Percentiles rank a stretch among this genome's conserved stretches.
These are phyloP conservation scores for Acipenser oxyrinchus DNA, from an alignment of 2,797 vertebrate species.

Conservation along the genomic window DNA sequence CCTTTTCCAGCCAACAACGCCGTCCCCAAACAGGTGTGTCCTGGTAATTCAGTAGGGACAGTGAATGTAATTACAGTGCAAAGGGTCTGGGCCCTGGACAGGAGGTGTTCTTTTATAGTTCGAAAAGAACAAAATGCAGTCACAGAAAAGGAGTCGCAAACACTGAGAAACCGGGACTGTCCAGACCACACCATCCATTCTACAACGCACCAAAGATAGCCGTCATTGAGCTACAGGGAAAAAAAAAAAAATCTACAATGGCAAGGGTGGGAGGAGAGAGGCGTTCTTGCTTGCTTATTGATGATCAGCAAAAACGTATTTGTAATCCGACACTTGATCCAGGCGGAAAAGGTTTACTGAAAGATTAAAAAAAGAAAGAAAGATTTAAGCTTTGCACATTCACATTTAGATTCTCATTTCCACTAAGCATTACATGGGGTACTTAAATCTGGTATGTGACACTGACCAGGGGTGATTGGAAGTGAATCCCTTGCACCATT, in stretches of 20 bases:
- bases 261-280: constrained; percentile 25
- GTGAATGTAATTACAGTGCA: constrained; percentile 35
- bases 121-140: constrained; percentile 39
- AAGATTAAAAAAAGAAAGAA: constrained; percentile 28
- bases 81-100: constrained; percentile 42
- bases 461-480: constrained; percentile 12
- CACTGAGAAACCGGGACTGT: constrained; percentile 34
- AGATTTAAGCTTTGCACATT: constrained; percentile 18
- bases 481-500: constrained; percentile 10
- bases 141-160: constrained; percentile 32
- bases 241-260: constrained; percentile 37
- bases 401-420: constrained; percentile 16
- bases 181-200: constrained; percentile 58
- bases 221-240: constrained; percentile 39
- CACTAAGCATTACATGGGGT: constrained; percentile 35
- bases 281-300: constrained; percentile 30
- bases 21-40: constrained; percentile 7
- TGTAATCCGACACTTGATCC: constrained; percentile 22
- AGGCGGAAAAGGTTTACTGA: constrained; percentile 33
- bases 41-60: constrained; percentile 27
- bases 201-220: constrained; percentile 44
- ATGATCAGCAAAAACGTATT: constrained; percentile 21
- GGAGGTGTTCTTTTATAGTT: constrained; percentile 43
- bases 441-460: constrained; percentile 36
- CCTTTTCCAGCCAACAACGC: constrained; percentile 15